Percentiles rank a stretch among this genome's conserved stretches.
These are phyloP conservation scores for Hycleus phaleratus DNA, from an alignment of 1,140 invertebrate genomes.

Conservation along the genomic window DNA sequence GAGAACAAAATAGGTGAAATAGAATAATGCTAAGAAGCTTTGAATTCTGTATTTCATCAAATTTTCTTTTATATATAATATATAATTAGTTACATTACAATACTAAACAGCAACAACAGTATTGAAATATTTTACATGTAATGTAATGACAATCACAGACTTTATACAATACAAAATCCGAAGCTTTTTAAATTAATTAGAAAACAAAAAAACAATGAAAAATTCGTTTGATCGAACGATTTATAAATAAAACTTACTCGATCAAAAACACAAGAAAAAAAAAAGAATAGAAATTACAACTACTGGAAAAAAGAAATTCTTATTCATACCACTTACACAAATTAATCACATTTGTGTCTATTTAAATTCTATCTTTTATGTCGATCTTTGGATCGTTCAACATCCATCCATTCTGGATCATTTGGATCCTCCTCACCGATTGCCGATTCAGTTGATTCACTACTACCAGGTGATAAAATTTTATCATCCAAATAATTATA, in stretches of 20 bases:
- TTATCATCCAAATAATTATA: conserved; percentile 20
- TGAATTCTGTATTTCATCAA: conserved; percentile 23
- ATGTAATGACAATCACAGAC: conserved; percentile 33
- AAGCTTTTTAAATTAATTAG: conserved; percentile 14
- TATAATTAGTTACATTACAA: conserved; percentile 19
- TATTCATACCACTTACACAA: not conserved
- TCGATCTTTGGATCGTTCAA: conserved; percentile 27
- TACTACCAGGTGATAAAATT: conserved; percentile 37
- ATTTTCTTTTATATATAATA: not conserved
- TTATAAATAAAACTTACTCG: conserved; percentile 3
- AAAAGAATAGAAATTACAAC: conserved; percentile 2
- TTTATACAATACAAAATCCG: conserved; percentile 32
- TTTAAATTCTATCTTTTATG: conserved; percentile 28
- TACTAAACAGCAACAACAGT: conserved; percentile 33
- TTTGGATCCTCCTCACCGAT: conserved; percentile 66
- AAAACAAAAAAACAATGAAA: conserved; percentile 2
- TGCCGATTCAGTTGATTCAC: conserved; percentile 55
- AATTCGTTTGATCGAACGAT: not conserved
- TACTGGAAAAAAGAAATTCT: not conserved
- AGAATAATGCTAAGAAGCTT: conserved; percentile 10
- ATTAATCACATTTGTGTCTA: not conserved
- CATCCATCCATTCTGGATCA: conserved; percentile 68
- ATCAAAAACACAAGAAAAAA: not conserved
- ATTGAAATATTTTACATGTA: conserved; percentile 33
- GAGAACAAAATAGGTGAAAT: not conserved